Conservation (phyloP, 2,797 vertebrate species). For the Erithacus rubecula region DNA sequence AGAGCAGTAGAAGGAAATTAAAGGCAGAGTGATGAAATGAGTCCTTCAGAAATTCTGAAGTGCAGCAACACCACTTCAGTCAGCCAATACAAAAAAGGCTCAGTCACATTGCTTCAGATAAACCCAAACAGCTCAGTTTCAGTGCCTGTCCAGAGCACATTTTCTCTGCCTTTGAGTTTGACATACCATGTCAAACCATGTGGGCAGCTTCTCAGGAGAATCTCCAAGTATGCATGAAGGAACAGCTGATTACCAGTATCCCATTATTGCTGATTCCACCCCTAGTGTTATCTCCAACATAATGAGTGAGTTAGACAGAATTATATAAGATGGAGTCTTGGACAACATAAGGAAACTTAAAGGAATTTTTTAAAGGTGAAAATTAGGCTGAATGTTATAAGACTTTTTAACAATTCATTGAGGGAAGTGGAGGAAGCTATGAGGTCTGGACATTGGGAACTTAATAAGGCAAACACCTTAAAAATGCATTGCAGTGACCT, state of each 20-base stretch:
- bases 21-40: conserved; percentile 17
- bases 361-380: background rate
- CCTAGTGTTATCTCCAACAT: background rate
- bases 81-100: background rate
- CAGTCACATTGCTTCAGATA: background rate
- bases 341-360: background rate
- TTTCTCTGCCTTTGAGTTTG: background rate
- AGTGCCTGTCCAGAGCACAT: background rate
- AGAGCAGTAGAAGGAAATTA: conserved; percentile 8
- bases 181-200: background rate
- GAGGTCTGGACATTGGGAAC: background rate
- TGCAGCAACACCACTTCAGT: background rate
- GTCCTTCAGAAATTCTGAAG: background rate
- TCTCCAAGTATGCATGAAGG: background rate
- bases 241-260: background rate
- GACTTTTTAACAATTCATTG: background rate
- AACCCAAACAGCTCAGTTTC: background rate
- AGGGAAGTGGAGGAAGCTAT: background rate
- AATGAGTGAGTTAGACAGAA: background rate
- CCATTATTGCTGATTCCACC: background rate
- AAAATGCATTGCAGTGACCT: background rate
- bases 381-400: background rate
- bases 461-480: background rate
- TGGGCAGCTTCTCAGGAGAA: background rate
- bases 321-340: background rate